Evolutionary conservation across 2,797 vertebrate species (phyloP), one percentile per base, ranked within the genome.

Genomic region (Alfaro cultratus): DNA sequence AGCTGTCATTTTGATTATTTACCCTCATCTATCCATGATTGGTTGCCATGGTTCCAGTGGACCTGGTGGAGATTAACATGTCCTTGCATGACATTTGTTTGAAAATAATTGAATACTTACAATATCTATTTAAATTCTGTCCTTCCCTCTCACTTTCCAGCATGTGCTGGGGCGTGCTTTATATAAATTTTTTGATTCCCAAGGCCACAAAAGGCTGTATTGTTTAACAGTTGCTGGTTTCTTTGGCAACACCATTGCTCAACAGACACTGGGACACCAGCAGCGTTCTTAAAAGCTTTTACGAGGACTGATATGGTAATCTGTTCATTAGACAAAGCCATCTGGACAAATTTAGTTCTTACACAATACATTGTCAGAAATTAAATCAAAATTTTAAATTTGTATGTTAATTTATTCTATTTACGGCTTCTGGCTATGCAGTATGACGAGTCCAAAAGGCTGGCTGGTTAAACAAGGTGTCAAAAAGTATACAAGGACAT

Each of bases 21-120:
- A 76, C 64, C 76, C 53, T 83, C 73, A 76, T 60, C 41, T 80
- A 51, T 13, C 41, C 68, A 71, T 43, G 41, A 73, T 76, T 34
- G 74, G 81, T 90, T 91, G 81, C 82, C 82, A 67, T 89, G 87
- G 78, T 74, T 72, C 23, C 71, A 0, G 49, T 57, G 75, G 78
- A 80, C 76, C 49, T 80, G 70, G 29, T 60, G 31, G 41, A 83
- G 67, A 77, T 75, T 62, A 79, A 71, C 53, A 45, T 29, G 12
- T 71, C 41, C 68, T 71, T 43, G 68, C 68, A 43, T n/a, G 39
- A 26, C 68, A 43, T 45, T 71, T 71, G 68, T 71, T 23, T 71
- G 3, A n/a, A 68, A 26, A 68, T 43, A 43, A 43, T 43, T 71
- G n/a, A 45, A 71, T 71, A 3, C 29, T 16, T 64, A 64, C 10